Conservation (phyloP, 2,113 vertebrate species). For the Odocoileus hemionus region DNA sequence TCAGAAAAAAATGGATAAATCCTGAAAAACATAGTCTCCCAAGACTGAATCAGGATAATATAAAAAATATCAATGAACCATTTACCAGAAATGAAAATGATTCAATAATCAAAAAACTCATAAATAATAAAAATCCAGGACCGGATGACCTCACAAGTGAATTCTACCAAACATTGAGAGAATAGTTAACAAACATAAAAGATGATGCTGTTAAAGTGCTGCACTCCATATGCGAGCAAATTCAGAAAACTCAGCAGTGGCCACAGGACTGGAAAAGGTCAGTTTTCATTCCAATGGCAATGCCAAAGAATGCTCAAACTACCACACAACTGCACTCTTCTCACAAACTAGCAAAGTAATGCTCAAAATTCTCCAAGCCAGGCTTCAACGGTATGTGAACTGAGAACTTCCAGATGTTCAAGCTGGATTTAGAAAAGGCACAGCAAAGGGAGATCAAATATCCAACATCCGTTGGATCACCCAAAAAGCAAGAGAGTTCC, state of each 20-base stretch:
- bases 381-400: neutral
- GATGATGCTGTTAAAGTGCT: neutral
- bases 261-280: neutral
- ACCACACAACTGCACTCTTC: neutral
- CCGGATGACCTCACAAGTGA: neutral
- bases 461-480: neutral
- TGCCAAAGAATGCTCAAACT: neutral
- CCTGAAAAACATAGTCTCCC: neutral
- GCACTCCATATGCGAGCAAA: neutral
- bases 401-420: neutral
- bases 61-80: neutral
- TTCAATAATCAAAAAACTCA: neutral
- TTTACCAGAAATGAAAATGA: neutral
- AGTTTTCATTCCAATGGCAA: neutral
- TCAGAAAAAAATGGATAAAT: neutral
- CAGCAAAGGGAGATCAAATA: neutral
- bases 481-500: neutral
- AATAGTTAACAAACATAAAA: neutral
- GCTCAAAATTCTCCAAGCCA: neutral
- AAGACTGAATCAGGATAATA: neutral
- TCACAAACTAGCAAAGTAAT: neutral
- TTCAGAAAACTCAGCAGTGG: neutral
- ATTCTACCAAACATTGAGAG: neutral
- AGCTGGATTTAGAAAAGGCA: neutral
- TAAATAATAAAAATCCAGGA: neutral